Percentiles rank a stretch among this genome's conserved stretches.
Evolutionary conservation across 2,797 vertebrate genomes (phyloP).

Genomic region (Rhinella marina): DNA sequence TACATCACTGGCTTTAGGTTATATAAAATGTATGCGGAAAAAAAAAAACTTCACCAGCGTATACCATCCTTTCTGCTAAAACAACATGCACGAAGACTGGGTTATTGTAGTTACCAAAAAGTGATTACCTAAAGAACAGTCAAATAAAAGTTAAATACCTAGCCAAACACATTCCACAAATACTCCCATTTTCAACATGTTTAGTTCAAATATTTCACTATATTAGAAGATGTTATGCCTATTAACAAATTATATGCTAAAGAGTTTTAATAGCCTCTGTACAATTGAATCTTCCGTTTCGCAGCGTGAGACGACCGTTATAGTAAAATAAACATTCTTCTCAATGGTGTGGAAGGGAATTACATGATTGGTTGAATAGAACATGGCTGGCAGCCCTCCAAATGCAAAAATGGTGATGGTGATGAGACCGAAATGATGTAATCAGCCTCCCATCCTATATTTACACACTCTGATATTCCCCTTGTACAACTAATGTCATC

Average conservation of each 20-base stretch:
- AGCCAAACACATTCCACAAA: constrained; percentile 22
- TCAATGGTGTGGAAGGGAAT: constrained; percentile 60
- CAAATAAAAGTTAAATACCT: constrained; percentile 6
- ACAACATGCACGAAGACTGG: not conserved
- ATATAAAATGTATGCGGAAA: not conserved
- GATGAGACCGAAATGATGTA: constrained; percentile 53
- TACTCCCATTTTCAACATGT: constrained; percentile 48
- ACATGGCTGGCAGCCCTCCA: constrained; percentile 54
- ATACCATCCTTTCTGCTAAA: not conserved
- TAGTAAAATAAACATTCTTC: constrained; percentile 62
- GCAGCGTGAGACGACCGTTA: constrained; percentile 56
- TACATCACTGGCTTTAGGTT: not conserved
- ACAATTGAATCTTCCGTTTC: constrained; percentile 58
- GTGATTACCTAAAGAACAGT: not conserved
- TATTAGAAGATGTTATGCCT: constrained; percentile 56
- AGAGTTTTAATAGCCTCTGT: constrained; percentile 57
- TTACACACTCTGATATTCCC: constrained; percentile 59
- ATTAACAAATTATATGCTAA: constrained; percentile 63
- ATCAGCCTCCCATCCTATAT: constrained; percentile 57
- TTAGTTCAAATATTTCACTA: constrained; percentile 52
- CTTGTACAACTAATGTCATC: constrained; percentile 58
- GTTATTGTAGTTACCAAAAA: not conserved
- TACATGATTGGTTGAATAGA: constrained; percentile 59
- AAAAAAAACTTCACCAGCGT: not conserved
- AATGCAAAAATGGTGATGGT: constrained; percentile 48